A percentile compares a stretch with the other conserved stretches of the same genome.
Conservation (phyloP, 2,888 invertebrate species). For the Antheraea assamensis region DNA sequence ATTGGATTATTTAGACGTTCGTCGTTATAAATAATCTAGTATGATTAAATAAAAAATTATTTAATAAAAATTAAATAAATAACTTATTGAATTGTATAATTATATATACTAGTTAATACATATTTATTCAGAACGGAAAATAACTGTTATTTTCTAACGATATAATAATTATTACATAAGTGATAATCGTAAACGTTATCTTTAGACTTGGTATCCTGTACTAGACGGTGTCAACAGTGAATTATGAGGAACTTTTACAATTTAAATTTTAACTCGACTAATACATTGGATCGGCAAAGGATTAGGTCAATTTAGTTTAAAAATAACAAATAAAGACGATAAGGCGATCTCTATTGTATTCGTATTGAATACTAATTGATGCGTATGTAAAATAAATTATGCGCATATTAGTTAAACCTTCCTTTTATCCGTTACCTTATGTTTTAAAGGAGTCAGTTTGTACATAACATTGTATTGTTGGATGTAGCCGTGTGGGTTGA, state of each 20-base stretch:
- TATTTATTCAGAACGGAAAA: constrained; percentile 21
- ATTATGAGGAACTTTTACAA: neutral
- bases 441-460: constrained; percentile 39
- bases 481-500: constrained; percentile 50
- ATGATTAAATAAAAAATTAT: too few species aligned
- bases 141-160: constrained; percentile 8
- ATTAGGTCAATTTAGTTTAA: constrained; percentile 42
- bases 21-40: constrained; percentile 4
- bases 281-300: constrained; percentile 36
- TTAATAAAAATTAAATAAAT: constrained; percentile 1
- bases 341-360: constrained; percentile 64
- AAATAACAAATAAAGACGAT: constrained; percentile 44
- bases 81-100: constrained; percentile 1
- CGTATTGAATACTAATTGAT: constrained; percentile 59
- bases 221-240: neutral
- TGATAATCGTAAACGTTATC: neutral
- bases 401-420: constrained; percentile 46
- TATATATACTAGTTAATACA: constrained; percentile 2
- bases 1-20: constrained; percentile 9
- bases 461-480: constrained; percentile 63
- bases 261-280: neutral
- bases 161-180: constrained; percentile 1
- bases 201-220: neutral
- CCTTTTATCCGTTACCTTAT: constrained; percentile 46
- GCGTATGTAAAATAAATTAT: constrained; percentile 43